Base-by-base conservation (phyloP, 2,888 invertebrate species). In the Atethmia centrago region DNA sequence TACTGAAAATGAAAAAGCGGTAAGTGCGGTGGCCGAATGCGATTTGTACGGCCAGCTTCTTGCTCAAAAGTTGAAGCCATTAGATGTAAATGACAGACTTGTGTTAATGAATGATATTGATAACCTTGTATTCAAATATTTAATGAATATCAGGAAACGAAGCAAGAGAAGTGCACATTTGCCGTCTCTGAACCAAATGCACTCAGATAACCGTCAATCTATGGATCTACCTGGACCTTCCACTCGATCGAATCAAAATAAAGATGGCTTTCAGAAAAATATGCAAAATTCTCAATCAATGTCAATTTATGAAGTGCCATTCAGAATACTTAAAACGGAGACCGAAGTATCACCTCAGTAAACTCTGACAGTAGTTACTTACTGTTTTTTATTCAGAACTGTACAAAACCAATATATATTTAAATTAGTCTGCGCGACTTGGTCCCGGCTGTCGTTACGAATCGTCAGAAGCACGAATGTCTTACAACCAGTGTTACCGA, bases 91-190 rank as follows among this genome's bases (percentile, higher is more conserved):
- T 14, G 73, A 83, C 31, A 68, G 82, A 59, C 68, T 82, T 25
- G 61, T 74, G 10, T 42, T 82, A 58, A 83, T 83, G 82, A 82
- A 82, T 66, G 79, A 78, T 31, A 82, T 82, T 51, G 82, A 82
- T 75, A 82, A 82, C 51, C 45, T 79, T 45, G 82, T 82, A 16
- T 82, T 82, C 28, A 82, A 76, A 76, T 68, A 66, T 56, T 64
- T 73, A 42, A 62, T 82, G 55, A 70, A 71, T 31, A 51, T 55
- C 31, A 74, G 63, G 16, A 51, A 45, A 28, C 53, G 53, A 19
- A 62, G 14, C 14, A 61, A 53, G 1, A 51, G 42, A 59, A 53
- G 36, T 45, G 21, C 14, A 21, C 31, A 53, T 16, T 45, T 61
- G 16, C 16, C 12, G 10, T 36, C 71, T 42, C 12, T 16, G 21